Evolutionary conservation across 2,797 vertebrate species (phyloP), one percentile per base, ranked within the genome.

Genomic region (Cossypha polioptera): DNA sequence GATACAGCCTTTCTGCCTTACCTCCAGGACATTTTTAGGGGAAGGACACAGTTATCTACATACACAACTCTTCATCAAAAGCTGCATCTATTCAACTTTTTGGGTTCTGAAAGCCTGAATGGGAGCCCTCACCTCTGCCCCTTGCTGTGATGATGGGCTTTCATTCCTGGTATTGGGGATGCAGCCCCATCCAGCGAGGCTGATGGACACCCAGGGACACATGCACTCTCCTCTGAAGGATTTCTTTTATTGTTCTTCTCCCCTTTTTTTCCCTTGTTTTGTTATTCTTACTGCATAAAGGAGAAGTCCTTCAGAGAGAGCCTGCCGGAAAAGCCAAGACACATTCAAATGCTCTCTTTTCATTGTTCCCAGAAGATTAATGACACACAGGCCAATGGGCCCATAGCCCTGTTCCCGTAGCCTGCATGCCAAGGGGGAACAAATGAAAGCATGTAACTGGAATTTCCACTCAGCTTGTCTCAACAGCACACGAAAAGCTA

Each of bases 381-480:
- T 95, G 95, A 92, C 91, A 88, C 0, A 2, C 48, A 93, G 95
- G 92, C 94, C 92, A 95, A 53, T 0, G 13, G 93, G 93, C 90
- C 90, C 0, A 0, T 82, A 85, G 94, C 75, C 61, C 33, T 95
- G 57, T 96, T 97, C 94, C 94, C 7, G 35, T 92, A 93, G 94
- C 92, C 92, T 88, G 79, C 88, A 92, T 94, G 93, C 90, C 86
- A 90, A 42, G 42, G 72, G 91, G 57, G 84, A 95, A 95, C 90
- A 96, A 96, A 94, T 75, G 91, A 96, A 97, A 94, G 83, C 89
- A 90, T 67, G 73, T 51, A 93, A 90, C 91, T 96, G 95, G 94
- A 96, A 97, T 97, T 96, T 97, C 92, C 94, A 97, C 94, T 96
- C 89, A 76, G 86, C 93, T 94, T 94, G 95, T 94, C 89, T 94